Conservation (phyloP, 2,888 invertebrate species). For the Lasioglossum malachurum region DNA sequence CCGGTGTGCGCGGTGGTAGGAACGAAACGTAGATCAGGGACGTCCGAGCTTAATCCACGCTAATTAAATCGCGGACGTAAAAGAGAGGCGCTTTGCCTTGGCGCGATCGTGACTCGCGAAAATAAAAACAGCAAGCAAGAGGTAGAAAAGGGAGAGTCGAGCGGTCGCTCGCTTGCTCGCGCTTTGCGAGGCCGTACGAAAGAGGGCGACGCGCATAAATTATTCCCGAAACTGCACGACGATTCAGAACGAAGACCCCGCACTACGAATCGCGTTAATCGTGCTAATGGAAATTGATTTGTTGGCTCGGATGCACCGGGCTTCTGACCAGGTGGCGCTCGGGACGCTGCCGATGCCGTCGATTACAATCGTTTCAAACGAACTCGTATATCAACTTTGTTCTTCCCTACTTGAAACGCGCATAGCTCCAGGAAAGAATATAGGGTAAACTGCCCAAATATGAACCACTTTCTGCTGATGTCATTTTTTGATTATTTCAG, state of each 20-base stretch:
- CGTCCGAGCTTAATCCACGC: slow-evolving; percentile 71
- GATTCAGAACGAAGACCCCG: slow-evolving; percentile 38
- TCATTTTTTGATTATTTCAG: no score
- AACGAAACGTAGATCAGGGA: slow-evolving; percentile 63
- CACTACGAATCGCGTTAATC: slow-evolving; percentile 71
- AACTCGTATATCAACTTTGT: not conserved
- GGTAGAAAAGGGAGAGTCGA: slow-evolving; percentile 45
- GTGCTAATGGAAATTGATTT: slow-evolving; percentile 73
- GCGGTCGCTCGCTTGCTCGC: slow-evolving; percentile 19
- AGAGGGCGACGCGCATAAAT: slow-evolving; percentile 60
- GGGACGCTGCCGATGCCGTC: not conserved
- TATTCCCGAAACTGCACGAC: slow-evolving; percentile 67
- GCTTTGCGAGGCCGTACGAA: slow-evolving; percentile 33
- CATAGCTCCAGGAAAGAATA: not conserved
- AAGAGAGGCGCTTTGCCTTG: slow-evolving; percentile 69
- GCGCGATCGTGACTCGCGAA: slow-evolving; percentile 70
- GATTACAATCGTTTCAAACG: slow-evolving; percentile 4
- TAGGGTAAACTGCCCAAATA: no score
- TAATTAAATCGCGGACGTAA: slow-evolving; percentile 73
- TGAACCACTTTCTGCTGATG: no score
- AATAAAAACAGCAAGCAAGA: slow-evolving; percentile 55
- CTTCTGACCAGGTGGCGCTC: slow-evolving; percentile 30
- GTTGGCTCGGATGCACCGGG: slow-evolving; percentile 37
- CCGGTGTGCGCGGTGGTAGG: slow-evolving; percentile 13
- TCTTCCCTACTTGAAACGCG: not conserved